phyloP scores from a whole-genome alignment of 2,888 invertebrate genomes.

The Tenodera sinensis region DNA sequence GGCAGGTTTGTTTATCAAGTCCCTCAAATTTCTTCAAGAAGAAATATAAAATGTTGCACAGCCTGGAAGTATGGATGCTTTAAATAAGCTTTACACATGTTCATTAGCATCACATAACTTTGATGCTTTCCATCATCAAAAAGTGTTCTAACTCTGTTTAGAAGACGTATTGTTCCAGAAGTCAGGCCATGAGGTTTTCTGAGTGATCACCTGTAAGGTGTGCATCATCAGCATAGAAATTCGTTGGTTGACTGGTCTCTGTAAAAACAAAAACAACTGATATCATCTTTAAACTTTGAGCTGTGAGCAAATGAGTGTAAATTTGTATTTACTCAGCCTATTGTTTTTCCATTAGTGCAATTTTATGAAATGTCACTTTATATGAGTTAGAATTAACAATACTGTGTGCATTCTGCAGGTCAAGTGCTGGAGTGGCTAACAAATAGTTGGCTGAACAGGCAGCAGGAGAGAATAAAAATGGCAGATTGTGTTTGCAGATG shows the following conservation, averaged over 20 bases:
- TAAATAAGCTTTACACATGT: not conserved
- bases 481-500: too few relatives aligned
- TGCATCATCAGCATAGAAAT: slow-evolving; percentile 11
- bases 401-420: too few relatives aligned
- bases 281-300: too few relatives aligned
- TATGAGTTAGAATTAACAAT: too few relatives aligned
- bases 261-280: not conserved
- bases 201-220: not conserved
- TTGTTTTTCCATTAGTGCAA: too few relatives aligned
- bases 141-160: not conserved
- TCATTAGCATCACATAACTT: not conserved
- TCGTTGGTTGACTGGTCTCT: not conserved
- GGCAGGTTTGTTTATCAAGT: not conserved
- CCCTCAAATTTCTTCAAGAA: not conserved
- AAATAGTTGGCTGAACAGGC: too few relatives aligned
- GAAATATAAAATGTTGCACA: not conserved
- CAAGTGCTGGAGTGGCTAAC: too few relatives aligned
- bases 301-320: too few relatives aligned
- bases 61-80: not conserved
- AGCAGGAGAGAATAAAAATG: too few relatives aligned
- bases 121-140: not conserved
- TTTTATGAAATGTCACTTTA: too few relatives aligned
- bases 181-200: slow-evolving; percentile 1
- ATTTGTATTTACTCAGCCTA: too few relatives aligned
- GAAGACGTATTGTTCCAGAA: not conserved